A percentile compares a stretch with the other conserved stretches of the same genome.
Evolutionary conservation across 2,888 invertebrate genomes (phyloP).

Genomic region (Dolichopus griseipennis): DNA sequence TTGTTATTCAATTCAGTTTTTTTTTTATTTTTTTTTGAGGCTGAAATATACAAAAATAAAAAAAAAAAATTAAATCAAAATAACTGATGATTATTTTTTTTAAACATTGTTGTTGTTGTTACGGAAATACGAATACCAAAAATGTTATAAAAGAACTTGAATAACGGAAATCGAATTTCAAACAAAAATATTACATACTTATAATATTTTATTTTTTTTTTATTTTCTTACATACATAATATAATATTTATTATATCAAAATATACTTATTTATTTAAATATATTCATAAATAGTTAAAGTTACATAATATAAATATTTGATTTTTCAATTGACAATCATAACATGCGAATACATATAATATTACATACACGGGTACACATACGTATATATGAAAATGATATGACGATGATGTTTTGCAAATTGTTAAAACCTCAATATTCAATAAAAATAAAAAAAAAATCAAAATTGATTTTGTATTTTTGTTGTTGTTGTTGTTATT

Average conservation of each 20-base stretch:
- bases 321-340: no score
- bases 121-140: background rate
- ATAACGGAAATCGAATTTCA: constrained; percentile 6
- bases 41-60: background rate
- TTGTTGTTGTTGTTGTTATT: no score
- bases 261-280: no score
- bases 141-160: constrained; percentile 3
- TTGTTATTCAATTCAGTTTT: background rate
- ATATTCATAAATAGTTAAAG: no score
- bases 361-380: no score
- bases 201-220: no score
- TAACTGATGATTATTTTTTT: background rate
- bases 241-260: no score
- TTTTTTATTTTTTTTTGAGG: background rate
- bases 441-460: no score
- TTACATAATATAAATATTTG: no score
- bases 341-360: no score
- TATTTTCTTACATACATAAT: no score
- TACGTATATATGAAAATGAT: background rate
- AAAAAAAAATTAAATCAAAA: background rate
- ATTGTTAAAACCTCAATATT: background rate
- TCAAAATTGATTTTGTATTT: no score
- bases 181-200: background rate
- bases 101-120: background rate
- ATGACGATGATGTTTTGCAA: background rate